These are phyloP conservation scores for Peromyscus melanophrys DNA, from an alignment of 2,797 vertebrate genomes.

Conservation along the genomic window DNA sequence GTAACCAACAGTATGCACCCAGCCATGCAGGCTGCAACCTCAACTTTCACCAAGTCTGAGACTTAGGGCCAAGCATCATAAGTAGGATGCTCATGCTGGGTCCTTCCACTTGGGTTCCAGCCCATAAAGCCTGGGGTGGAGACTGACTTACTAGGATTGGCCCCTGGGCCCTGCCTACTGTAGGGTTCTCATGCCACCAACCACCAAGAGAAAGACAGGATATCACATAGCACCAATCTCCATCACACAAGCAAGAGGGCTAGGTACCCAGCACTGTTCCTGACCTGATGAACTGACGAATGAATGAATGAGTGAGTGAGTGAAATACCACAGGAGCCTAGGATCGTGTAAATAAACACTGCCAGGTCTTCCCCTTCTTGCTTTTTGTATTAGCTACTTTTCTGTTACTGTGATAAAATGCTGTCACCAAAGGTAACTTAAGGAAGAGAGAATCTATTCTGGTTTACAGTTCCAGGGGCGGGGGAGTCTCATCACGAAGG, in stretches of 20 bases:
- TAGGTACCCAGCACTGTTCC: background rate
- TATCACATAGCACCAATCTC: background rate
- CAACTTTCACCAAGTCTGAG: background rate
- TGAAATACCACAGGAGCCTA: background rate
- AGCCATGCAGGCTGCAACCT: background rate
- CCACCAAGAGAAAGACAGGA: background rate
- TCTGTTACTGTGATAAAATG: background rate
- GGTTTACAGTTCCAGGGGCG: background rate
- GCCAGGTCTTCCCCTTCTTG: background rate
- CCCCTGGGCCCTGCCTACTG: background rate
- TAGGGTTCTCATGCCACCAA: background rate
- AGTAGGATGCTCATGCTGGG: no score
- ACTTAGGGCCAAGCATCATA: background rate
- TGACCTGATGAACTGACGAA: background rate
- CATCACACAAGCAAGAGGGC: background rate
- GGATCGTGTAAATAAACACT: background rate
- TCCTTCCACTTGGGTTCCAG: background rate
- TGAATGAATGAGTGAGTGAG: background rate
- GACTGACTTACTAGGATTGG: background rate
- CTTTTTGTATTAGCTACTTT: background rate
- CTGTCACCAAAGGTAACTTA: background rate
- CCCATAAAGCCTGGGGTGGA: background rate
- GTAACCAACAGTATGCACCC: background rate
- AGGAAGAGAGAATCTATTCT: background rate
- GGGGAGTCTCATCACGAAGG: background rate